These are phyloP conservation scores for Coremacera marginata DNA, from an alignment of 2,888 invertebrate genomes.

Conservation along the genomic window DNA sequence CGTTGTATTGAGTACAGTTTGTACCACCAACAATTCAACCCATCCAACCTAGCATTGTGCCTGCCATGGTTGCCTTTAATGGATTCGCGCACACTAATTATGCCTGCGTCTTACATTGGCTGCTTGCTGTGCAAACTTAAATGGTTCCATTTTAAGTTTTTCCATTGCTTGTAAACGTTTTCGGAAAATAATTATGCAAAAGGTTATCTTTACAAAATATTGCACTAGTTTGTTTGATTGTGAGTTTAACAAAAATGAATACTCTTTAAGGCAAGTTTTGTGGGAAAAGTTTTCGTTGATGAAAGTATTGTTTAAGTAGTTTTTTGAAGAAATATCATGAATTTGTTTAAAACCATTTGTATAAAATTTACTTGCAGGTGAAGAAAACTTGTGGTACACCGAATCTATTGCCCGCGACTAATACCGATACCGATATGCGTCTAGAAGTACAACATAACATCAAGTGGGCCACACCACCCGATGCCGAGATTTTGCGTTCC, in stretches of 20 bases:
- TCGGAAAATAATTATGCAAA: slow-evolving; percentile 10
- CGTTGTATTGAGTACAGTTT: slow-evolving; percentile 13
- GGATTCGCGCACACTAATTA: slow-evolving; percentile 33
- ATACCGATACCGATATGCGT: slow-evolving; percentile 60
- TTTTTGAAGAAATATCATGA: too few species aligned
- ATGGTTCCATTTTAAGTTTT: not conserved
- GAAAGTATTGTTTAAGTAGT: too few species aligned
- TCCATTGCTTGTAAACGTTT: not conserved
- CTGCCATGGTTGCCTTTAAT: not conserved
- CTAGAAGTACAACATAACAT: slow-evolving; percentile 71
- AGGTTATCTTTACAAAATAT: slow-evolving; percentile 20
- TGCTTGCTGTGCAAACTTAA: not conserved
- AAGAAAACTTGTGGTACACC: slow-evolving; percentile 72
- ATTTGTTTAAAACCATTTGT: too few species aligned
- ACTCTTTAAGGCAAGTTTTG: not conserved
- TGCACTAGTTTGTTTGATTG: slow-evolving; percentile 16
- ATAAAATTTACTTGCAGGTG: slow-evolving; percentile 69
- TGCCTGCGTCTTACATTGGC: not conserved
- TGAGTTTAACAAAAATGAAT: not conserved
- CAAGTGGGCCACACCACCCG: slow-evolving; percentile 75
- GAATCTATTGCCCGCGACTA: slow-evolving; percentile 63
- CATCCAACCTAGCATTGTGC: not conserved
- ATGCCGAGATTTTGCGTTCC: slow-evolving; percentile 76
- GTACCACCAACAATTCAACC: not conserved
- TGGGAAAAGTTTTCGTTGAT: not conserved